These are phyloP conservation scores for Oikopleura vanhoeffeni DNA, from an alignment of 23 tunicate species.

Conservation along the genomic window DNA sequence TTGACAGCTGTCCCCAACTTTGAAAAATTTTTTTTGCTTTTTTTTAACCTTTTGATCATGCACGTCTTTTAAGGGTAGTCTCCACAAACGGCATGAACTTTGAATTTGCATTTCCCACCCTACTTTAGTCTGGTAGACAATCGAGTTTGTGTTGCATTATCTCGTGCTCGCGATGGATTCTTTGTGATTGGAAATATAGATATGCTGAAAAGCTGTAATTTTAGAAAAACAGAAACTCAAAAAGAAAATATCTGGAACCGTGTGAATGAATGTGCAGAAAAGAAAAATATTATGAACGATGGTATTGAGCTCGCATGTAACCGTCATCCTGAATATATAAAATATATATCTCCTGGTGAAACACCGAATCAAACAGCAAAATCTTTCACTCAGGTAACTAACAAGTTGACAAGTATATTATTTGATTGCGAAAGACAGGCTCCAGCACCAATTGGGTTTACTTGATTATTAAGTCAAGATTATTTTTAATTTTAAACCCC, in stretches of 20 bases:
- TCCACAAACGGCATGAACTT: too few relatives aligned
- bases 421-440: slow-evolving; percentile 20
- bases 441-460: too few relatives aligned
- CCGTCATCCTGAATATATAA: background rate
- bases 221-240: background rate
- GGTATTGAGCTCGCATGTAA: background rate
- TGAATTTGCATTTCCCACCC: too few relatives aligned
- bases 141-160: slow-evolving; percentile 66
- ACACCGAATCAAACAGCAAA: background rate
- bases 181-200: background rate
- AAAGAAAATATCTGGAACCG: background rate
- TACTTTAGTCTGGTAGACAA: slow-evolving; percentile 36
- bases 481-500: too few relatives aligned
- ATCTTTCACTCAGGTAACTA: background rate
- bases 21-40: too few relatives aligned
- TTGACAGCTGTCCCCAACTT: too few relatives aligned
- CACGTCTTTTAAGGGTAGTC: too few relatives aligned
- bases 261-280: background rate
- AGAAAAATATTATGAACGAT: too few relatives aligned
- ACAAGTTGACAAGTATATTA: slow-evolving; percentile 22
- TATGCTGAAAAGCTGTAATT: background rate
- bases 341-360: background rate
- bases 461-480: too few relatives aligned
- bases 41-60: too few relatives aligned
- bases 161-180: background rate